Evolutionary conservation across 2,797 vertebrate species (phyloP), one percentile per base, ranked within the genome.

Genomic region (Poecilia gillii): DNA sequence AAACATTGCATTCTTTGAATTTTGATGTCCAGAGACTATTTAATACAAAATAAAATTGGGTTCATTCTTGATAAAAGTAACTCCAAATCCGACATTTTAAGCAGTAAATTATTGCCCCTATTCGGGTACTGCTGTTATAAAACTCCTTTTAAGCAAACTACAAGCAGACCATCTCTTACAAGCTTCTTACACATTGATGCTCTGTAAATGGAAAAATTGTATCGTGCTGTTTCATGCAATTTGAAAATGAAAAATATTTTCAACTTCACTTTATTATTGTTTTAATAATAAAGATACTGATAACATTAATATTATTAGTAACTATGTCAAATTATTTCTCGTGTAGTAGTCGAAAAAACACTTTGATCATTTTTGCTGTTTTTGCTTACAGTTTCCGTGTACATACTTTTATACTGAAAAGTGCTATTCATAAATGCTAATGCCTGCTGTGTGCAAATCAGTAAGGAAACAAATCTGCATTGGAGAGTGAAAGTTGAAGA

Each of bases 391-490:
- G 2, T 64, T 64, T 18, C 13, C 0, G 1, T 64, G 62, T 39
- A 1, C 9, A 66, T 36, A 20, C 31, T 16, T 33, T 6, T 41
- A 23, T 39, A 43, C 1, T 25, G 11, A 84, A 64, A 77, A 85
- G 83, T 64, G 6, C 16, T 4, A 36, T 3, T 64, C 13, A 20
- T n/a, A 81, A 77, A 84, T 20, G 77, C 33, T 81, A 74, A 82
- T 6, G 11, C 11, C 23, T 25, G 3, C 9, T 68, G 36, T 41
- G 36, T 12, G 25, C 11, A 41, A 41, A 87, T 81, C 49, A 73
- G 80, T 41, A 64, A 47, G 13, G 23, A 72, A 83, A 31, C 45
- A 66, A 78, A 73, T 81, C 55, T 79, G 5, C 51, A 45, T 82
- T 66, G 66, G 75, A 87, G 74, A 76, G 66, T 13, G 23, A 68